Conservation (phyloP, 2,888 invertebrate species). For the Dilophus febrilis region DNA sequence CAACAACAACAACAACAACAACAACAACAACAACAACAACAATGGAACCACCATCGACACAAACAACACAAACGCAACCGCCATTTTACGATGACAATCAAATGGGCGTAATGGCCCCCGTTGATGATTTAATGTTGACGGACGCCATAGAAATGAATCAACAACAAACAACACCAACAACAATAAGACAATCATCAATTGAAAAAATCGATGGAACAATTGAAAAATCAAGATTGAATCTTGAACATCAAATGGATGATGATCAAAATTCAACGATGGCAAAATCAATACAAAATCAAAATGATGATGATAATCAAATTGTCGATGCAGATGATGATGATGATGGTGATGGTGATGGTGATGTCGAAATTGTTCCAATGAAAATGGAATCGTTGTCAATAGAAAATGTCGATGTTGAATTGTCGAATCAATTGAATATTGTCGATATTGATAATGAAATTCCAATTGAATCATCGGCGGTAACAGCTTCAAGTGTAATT, state of each 20-base stretch:
- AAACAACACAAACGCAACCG: background rate
- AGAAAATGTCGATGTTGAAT: too few relatives aligned
- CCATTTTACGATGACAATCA: too few relatives aligned
- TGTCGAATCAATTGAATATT: too few relatives aligned
- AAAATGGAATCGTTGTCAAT: too few relatives aligned
- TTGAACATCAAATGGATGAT: background rate
- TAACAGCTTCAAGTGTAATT: background rate
- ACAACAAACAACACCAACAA: slow-evolving; percentile 1
- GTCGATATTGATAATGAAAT: too few relatives aligned
- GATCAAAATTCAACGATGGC: background rate
- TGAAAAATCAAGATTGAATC: background rate
- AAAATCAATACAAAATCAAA: background rate
- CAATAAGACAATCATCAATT: background rate
- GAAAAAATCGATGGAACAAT: too few relatives aligned
- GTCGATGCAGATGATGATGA: background rate
- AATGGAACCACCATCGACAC: background rate
- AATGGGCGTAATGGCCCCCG: too few relatives aligned
- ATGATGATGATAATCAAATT: background rate
- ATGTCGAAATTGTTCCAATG: background rate
- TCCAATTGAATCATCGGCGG: background rate
- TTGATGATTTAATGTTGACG: too few relatives aligned
- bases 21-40: slow-evolving; percentile 1
- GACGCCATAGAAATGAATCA: too few relatives aligned
- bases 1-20: slow-evolving; percentile 1
- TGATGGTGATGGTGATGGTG: background rate